phyloP scores from a whole-genome alignment of 2,888 invertebrate species.

The Lasius platythorax region DNA sequence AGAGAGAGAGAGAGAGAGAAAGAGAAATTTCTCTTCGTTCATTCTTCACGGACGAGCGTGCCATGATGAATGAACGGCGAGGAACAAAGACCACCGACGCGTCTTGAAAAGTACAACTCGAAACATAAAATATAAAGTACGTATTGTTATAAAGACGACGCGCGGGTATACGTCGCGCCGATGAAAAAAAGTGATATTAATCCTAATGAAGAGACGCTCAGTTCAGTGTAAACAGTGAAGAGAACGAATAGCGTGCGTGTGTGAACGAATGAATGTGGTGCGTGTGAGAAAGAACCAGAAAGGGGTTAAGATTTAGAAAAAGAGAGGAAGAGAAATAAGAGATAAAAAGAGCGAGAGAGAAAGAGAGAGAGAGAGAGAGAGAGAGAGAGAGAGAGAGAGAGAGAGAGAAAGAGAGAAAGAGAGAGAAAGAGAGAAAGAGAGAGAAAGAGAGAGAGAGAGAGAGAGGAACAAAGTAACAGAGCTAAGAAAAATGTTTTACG shows the following conservation, averaged over 20 bases:
- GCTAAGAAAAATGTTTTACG: slow-evolving; percentile 78
- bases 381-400: slow-evolving; percentile 5
- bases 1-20: slow-evolving; percentile 16
- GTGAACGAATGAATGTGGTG: slow-evolving; percentile 52
- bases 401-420: neutral
- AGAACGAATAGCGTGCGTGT: slow-evolving; percentile 55
- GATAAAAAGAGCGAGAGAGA: slow-evolving; percentile 36
- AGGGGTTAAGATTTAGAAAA: slow-evolving; percentile 13
- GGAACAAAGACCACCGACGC: slow-evolving; percentile 61
- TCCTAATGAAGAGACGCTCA: slow-evolving; percentile 83
- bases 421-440: neutral
- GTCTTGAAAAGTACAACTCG: slow-evolving; percentile 83
- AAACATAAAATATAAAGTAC: slow-evolving; percentile 82
- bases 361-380: slow-evolving; percentile 40
- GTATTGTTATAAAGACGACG: slow-evolving; percentile 80
- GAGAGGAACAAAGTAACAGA: slow-evolving; percentile 58
- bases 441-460: slow-evolving; percentile 25
- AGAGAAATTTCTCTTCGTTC: slow-evolving; percentile 40
- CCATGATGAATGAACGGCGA: slow-evolving; percentile 43
- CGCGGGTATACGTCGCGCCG: slow-evolving; percentile 77
- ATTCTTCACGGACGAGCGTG: slow-evolving; percentile 16
- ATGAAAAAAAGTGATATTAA: slow-evolving; percentile 84
- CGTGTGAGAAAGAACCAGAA: slow-evolving; percentile 18
- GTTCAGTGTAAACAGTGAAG: slow-evolving; percentile 73
- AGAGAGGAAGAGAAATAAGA: slow-evolving; percentile 12